phyloP scores from a whole-genome alignment of 2,888 invertebrate species.

The Camptogramma bilineatum region DNA sequence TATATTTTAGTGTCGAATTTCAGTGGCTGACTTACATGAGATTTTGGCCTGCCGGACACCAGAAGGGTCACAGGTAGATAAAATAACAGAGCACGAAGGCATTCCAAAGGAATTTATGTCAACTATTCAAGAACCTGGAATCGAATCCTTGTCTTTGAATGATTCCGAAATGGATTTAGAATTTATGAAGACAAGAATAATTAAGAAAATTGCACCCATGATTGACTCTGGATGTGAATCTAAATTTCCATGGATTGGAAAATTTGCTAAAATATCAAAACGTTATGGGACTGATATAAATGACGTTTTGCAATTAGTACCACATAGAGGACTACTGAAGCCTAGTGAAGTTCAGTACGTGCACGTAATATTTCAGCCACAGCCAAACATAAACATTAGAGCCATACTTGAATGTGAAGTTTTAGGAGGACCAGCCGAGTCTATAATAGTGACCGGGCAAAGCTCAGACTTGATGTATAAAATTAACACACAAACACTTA shows the following conservation, averaged over 20 bases:
- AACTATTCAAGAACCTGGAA: conserved; percentile 29
- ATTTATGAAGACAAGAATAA: conserved; percentile 50
- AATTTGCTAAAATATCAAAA: conserved; percentile 59
- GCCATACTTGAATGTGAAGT: conserved; percentile 83
- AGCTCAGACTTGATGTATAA: conserved; percentile 81
- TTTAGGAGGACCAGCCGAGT: conserved; percentile 84
- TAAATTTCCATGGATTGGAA: conserved; percentile 67
- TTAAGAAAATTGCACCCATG: conserved; percentile 68
- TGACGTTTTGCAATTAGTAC: conserved; percentile 74
- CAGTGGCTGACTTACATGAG: conserved; percentile 51
- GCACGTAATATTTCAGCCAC: conserved; percentile 79
- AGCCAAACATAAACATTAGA: conserved; percentile 69
- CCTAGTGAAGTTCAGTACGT: conserved; percentile 80
- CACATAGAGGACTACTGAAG: conserved; percentile 79
- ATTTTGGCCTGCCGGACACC: conserved; percentile 42
- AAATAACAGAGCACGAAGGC: conserved; percentile 37
- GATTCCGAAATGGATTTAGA: conserved; percentile 46
- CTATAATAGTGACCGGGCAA: conserved; percentile 76
- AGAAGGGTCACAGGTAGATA: conserved; percentile 43
- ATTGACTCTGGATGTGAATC: conserved; percentile 55
- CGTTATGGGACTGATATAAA: conserved; percentile 56
- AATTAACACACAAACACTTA: conserved; percentile 71
- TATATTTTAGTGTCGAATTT: conserved; percentile 28
- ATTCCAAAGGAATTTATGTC: conserved; percentile 31
- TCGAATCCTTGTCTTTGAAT: conserved; percentile 40